These are phyloP conservation scores for Alentia gelatinosa DNA, from an alignment of 2,888 invertebrate genomes.

Conservation along the genomic window DNA sequence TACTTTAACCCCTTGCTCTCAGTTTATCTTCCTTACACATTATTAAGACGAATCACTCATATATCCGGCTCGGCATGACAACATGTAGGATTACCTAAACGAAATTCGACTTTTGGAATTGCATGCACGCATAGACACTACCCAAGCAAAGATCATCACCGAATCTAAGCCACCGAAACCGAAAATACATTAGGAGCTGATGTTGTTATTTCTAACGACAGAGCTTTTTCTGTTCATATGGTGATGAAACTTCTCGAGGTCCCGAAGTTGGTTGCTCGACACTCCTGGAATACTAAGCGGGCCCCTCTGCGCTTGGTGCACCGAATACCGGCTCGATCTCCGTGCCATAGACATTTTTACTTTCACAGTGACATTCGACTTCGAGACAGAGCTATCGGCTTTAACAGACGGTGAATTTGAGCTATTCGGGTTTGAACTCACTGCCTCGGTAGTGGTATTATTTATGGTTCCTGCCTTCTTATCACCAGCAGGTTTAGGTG, in stretches of 20 bases:
- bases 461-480: background rate
- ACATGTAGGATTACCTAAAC: no score
- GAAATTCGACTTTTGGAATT: no score
- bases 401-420: background rate
- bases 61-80: no score
- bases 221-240: background rate
- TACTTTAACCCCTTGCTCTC: no score
- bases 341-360: background rate
- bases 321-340: background rate
- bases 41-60: no score
- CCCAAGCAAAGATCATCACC: no score
- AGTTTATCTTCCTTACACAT: no score
- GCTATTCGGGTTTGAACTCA: no score
- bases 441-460: background rate
- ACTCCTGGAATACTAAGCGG: slow-evolving; percentile 22
- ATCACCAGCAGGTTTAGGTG: background rate
- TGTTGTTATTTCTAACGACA: background rate
- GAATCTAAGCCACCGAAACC: no score
- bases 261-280: slow-evolving; percentile 6
- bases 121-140: no score
- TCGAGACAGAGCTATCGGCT: background rate
- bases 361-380: background rate
- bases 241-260: slow-evolving; percentile 27
- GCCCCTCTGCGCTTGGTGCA: background rate
- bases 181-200: background rate